phyloP scores from a whole-genome alignment of 2,113 vertebrate genomes.

The Ursus arctos region DNA sequence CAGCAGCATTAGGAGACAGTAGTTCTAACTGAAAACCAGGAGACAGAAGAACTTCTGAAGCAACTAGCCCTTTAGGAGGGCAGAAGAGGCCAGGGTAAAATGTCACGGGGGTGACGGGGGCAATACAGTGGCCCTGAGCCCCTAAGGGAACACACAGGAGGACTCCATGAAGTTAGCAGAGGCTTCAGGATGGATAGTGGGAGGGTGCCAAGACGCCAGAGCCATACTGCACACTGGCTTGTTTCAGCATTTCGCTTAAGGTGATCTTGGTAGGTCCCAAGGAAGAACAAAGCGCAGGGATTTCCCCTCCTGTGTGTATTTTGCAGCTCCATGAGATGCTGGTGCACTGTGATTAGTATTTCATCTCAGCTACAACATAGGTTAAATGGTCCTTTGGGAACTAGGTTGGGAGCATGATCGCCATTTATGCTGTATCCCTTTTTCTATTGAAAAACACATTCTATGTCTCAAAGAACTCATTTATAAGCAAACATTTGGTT shows the following conservation, averaged over 20 bases:
- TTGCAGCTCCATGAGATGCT: neutral
- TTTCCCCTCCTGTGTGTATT: neutral
- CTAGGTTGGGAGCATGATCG: neutral
- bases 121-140: neutral
- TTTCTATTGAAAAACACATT: constrained; percentile 37
- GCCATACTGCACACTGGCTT: neutral
- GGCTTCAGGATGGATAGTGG: neutral
- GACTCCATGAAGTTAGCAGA: neutral
- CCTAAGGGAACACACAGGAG: neutral
- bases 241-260: neutral
- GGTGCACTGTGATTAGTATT: neutral
- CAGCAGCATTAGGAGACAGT: neutral
- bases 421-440: neutral
- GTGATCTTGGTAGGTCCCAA: neutral
- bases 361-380: neutral
- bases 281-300: neutral
- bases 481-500: constrained; percentile 57
- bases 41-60: constrained; percentile 19
- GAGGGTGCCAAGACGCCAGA: neutral
- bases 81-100: neutral
- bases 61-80: neutral
- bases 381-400: neutral
- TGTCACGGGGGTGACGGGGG: neutral
- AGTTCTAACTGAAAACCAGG: neutral
- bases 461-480: constrained; percentile 51